phyloP scores from a whole-genome alignment of 2,888 invertebrate species.

The Morpho achilles region DNA sequence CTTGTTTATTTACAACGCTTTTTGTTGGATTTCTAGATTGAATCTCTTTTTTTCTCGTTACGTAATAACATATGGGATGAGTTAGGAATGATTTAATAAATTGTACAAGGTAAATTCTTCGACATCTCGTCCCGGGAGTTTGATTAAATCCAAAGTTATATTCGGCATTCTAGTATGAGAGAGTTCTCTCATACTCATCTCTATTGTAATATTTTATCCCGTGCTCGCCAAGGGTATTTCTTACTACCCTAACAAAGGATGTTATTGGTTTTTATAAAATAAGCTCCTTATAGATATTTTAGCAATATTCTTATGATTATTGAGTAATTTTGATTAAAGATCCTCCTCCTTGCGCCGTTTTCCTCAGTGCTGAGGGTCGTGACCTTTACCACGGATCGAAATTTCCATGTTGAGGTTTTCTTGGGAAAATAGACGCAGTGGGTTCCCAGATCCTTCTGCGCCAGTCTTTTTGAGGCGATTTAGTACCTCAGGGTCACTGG shows the following conservation, averaged over 20 bases:
- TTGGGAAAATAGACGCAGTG: too few relatives aligned
- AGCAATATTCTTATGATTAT: constrained; percentile 2
- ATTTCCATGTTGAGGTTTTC: too few relatives aligned
- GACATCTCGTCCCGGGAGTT: constrained; percentile 4
- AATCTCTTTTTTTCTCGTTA: constrained; percentile 26
- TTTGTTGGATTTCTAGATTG: constrained; percentile 25
- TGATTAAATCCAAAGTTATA: constrained; percentile 13
- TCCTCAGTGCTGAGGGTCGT: too few relatives aligned
- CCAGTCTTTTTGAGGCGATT: too few relatives aligned
- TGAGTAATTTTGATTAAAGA: neutral
- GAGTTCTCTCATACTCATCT: too few relatives aligned
- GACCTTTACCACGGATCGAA: too few relatives aligned
- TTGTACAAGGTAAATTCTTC: constrained; percentile 13
- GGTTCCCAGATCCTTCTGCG: too few relatives aligned
- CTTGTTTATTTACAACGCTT: constrained; percentile 16
- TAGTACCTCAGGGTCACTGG: too few relatives aligned
- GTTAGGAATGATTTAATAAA: constrained; percentile 9
- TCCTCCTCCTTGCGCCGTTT: too few relatives aligned
- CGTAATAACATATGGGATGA: constrained; percentile 22
- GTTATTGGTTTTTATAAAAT: constrained; percentile 3
- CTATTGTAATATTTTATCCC: constrained; percentile 10
- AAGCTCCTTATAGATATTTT: constrained; percentile 1
- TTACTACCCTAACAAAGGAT: constrained; percentile 4
- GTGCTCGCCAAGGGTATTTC: constrained; percentile 3
- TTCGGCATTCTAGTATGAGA: constrained; percentile 8